Evolutionary conservation across 2,797 vertebrate species (phyloP).

Genomic region (Lacerta bilineata): DNA sequence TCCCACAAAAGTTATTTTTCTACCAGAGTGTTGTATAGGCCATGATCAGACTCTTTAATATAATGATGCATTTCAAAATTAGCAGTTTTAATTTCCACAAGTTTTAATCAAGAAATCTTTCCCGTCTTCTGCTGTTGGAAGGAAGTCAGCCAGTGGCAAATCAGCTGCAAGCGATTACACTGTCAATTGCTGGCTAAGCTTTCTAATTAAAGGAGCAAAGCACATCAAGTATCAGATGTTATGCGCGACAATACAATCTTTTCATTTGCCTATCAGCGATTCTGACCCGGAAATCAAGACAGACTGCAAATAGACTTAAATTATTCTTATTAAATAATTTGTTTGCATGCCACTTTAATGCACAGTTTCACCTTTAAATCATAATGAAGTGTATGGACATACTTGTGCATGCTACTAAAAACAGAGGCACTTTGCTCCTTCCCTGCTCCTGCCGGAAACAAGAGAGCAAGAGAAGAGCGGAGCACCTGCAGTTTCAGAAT

Average conservation of each 20-base stretch:
- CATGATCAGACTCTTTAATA: conserved; percentile 4
- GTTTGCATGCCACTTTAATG: no score
- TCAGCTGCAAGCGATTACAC: conserved; percentile 1
- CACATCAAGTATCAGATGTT: background rate
- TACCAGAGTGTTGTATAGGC: background rate
- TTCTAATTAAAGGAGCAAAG: conserved; percentile 40
- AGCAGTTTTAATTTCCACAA: background rate
- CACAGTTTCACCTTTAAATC: no score
- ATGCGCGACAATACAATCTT: background rate
- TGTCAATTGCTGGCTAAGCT: conserved; percentile 2
- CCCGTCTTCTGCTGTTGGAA: conserved; percentile 8
- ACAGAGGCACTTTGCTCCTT: no score
- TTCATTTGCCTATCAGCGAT: background rate
- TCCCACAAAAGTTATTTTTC: background rate
- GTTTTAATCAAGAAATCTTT: conserved; percentile 7
- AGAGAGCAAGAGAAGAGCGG: no score
- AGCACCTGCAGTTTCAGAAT: no score
- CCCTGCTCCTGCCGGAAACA: no score
- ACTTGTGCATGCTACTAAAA: no score
- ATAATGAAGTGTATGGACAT: no score
- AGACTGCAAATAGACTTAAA: background rate
- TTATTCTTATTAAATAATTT: background rate
- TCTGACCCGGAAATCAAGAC: background rate
- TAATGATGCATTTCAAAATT: background rate
- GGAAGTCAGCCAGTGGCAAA: background rate